A percentile compares a stretch with the other conserved stretches of the same genome.
phyloP scores from a whole-genome alignment of 2,797 vertebrate species.

The Clarias platycephalus region DNA sequence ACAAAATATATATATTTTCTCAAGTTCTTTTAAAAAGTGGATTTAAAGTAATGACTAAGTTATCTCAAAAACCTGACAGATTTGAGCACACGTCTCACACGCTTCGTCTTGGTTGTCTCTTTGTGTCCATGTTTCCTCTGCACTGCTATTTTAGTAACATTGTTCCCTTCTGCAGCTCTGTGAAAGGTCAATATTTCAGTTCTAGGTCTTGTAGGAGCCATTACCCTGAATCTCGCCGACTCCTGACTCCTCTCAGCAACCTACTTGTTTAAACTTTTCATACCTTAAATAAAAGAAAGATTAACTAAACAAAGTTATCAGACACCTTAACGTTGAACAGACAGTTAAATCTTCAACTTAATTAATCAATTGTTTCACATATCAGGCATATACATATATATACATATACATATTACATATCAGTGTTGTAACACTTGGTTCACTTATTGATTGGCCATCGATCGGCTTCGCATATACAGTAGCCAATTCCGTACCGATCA shows the following conservation, averaged over 20 bases:
- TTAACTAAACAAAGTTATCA: neutral
- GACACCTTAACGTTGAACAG: too few species aligned
- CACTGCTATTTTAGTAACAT: neutral
- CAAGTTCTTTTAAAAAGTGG: neutral
- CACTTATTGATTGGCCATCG: too few species aligned
- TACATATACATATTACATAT: too few species aligned
- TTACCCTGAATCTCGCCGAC: neutral
- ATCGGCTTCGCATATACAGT: too few species aligned
- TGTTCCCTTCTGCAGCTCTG: neutral
- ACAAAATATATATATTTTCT: too few species aligned
- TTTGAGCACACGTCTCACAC: neutral
- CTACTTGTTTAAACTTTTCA: neutral
- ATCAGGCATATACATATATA: too few species aligned
- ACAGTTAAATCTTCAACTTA: neutral
- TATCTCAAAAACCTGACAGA: neutral
- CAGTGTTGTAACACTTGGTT: neutral
- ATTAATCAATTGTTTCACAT: neutral
- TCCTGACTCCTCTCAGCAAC: neutral
- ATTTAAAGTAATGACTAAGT: neutral
- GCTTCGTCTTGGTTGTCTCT: neutral
- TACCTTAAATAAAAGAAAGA: neutral
- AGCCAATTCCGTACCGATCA: too few species aligned
- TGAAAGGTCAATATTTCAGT: slow-evolving; percentile 14
- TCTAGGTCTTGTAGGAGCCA: neutral
- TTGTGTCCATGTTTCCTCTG: neutral